Evolutionary conservation across 2,888 invertebrate genomes (phyloP).

Genomic region (Adineta ricciae): DNA sequence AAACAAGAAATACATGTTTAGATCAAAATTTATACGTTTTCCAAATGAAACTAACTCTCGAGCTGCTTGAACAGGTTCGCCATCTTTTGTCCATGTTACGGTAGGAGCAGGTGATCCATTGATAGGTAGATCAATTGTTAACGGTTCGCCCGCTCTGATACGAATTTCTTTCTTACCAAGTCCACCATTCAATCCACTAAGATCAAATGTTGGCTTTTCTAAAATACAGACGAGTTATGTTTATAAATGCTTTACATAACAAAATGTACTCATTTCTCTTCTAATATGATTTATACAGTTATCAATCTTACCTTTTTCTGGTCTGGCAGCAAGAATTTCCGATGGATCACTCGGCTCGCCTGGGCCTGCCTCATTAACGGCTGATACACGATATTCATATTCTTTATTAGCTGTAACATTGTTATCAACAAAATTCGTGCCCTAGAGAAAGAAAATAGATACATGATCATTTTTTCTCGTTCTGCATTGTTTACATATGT

Average conservation of each 20-base stretch:
- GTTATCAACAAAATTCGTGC: slow-evolving; percentile 46
- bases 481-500: too few species aligned
- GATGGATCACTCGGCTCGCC: slow-evolving; percentile 46
- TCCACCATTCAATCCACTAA: slow-evolving; percentile 21
- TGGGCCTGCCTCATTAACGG: slow-evolving; percentile 50
- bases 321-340: slow-evolving; percentile 45
- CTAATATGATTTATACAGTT: too few species aligned
- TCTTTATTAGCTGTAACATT: slow-evolving; percentile 67
- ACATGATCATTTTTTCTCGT: too few species aligned
- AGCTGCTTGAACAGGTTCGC: slow-evolving; percentile 48
- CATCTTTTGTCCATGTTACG: slow-evolving; percentile 73
- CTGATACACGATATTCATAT: slow-evolving; percentile 52
- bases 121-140: slow-evolving; percentile 82
- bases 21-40: background rate
- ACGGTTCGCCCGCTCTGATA: slow-evolving; percentile 88
- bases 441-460: slow-evolving; percentile 36
- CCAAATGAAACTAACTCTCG: slow-evolving; percentile 37
- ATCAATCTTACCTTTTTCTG: slow-evolving; percentile 43
- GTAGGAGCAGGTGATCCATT: slow-evolving; percentile 84
- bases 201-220: slow-evolving; percentile 31
- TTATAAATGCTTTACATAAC: too few species aligned
- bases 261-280: too few species aligned
- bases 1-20: background rate
- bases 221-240: background rate
- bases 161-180: slow-evolving; percentile 66